These are phyloP conservation scores for Scarus forsteni DNA, from an alignment of 2,797 vertebrate species.

Conservation along the genomic window DNA sequence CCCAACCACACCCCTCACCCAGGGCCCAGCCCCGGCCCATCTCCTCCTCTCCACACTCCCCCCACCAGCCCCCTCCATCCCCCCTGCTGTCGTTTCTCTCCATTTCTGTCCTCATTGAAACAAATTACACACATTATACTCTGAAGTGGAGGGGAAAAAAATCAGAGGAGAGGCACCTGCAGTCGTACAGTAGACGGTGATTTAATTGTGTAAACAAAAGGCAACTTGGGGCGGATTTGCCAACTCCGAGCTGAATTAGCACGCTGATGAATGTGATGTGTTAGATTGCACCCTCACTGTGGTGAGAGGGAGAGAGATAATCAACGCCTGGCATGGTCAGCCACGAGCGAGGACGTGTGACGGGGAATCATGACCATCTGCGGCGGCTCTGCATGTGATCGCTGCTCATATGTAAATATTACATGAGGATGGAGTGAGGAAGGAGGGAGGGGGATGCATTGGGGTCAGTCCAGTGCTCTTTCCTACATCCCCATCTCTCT, in stretches of 20 bases:
- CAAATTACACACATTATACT: slow-evolving; percentile 41
- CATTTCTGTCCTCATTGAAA: slow-evolving; percentile 32
- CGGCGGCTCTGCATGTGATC: slow-evolving; percentile 15
- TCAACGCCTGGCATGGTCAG: slow-evolving; percentile 31
- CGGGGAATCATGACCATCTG: slow-evolving; percentile 36
- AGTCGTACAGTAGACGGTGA: slow-evolving; percentile 11
- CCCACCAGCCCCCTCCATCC: neutral
- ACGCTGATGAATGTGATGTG: slow-evolving; percentile 35
- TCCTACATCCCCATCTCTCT: slow-evolving; percentile 53
- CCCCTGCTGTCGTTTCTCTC: slow-evolving; percentile 20
- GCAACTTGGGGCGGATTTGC: slow-evolving; percentile 42
- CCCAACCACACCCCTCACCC: slow-evolving; percentile 81
- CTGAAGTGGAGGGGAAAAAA: slow-evolving; percentile 40
- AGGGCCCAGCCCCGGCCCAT: slow-evolving; percentile 60
- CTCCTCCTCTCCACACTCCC: slow-evolving; percentile 31
- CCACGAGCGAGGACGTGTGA: neutral
- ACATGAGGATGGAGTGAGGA: slow-evolving; percentile 8
- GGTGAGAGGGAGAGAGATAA: slow-evolving; percentile 39
- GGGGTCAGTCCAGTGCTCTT: slow-evolving; percentile 62
- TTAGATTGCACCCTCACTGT: slow-evolving; percentile 30
- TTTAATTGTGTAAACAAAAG: slow-evolving; percentile 51
- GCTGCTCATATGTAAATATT: slow-evolving; percentile 41
- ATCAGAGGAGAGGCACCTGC: slow-evolving; percentile 39
- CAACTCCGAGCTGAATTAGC: slow-evolving; percentile 12
- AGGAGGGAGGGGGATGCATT: slow-evolving; percentile 32